Evolutionary conservation across 1,140 invertebrate species (phyloP), one percentile per base, ranked within the genome.

Genomic region (Drosophila pruinosa): DNA sequence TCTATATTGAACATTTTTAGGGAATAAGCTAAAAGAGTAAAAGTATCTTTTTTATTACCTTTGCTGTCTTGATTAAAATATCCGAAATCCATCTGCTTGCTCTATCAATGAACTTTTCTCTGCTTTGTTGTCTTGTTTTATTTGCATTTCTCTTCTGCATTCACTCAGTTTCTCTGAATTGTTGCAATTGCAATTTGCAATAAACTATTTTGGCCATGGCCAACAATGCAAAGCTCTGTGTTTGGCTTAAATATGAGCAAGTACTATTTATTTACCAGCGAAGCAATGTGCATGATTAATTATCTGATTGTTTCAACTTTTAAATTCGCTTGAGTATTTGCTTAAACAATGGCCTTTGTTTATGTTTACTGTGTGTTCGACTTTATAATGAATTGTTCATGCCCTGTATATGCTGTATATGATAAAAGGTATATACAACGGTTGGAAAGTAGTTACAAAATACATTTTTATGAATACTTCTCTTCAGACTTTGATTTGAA

Each of bases 271-370:
- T 43, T 68, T 52, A 43, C 28, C 28, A 53, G 10, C 45, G 48
- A 39, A 70, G 47, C 41, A 48, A 6, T 28, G 8, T 52, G 54
- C 56, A 59, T 59, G 36, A 68, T 68, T 68, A 59, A 68, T 58
- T 50, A 22, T 21, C 26, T 22, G 31, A 50, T 50, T 67, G 56
- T 56, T 56, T 21, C 7, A 48, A 39, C 5, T 53, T 54, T 54
- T 15, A 8, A 8, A 28, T 63, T 38, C 61, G 24, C 19, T 52
- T 62, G 4, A 21, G n/a, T 39, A 1, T 48, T 10, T 56, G 41
- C n/a, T 15, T 52, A 4, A 3, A 2, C 34, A 19, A 4, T 1
- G 8, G n/a, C n/a, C 28, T 15, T 45, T 62, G 12, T 52, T 63
- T 63, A n/a, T 48, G 34, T 43, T 50, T 43, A 68, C 43, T 52